These are phyloP conservation scores for Asteroscopus sphinx DNA, from an alignment of 2,888 invertebrate genomes.

Conservation along the genomic window DNA sequence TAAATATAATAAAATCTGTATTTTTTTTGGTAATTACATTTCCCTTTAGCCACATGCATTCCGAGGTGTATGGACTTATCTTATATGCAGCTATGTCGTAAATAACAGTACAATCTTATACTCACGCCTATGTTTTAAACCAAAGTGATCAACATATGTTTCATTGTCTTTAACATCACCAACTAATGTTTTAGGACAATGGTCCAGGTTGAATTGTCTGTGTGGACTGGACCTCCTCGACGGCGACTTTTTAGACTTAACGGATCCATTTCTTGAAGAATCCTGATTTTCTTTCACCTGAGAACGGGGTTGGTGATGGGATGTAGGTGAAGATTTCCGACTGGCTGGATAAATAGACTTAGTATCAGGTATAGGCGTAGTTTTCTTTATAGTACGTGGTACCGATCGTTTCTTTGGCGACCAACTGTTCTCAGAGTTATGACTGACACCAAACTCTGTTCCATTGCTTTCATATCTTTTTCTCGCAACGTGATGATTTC, in stretches of 20 bases:
- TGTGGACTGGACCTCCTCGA: constrained; percentile 60
- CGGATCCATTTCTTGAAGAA: constrained; percentile 35
- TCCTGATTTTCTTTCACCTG: constrained; percentile 60
- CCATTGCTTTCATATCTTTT: constrained; percentile 64
- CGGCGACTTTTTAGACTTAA: constrained; percentile 59
- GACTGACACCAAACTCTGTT: constrained; percentile 46
- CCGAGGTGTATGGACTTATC: too few relatives aligned
- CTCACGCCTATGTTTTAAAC: constrained; percentile 76
- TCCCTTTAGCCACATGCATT: too few relatives aligned
- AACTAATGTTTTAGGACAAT: constrained; percentile 73
- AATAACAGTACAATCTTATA: constrained; percentile 36
- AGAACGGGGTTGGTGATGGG: constrained; percentile 53
- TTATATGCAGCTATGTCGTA: constrained; percentile 29
- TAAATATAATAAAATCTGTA: too few relatives aligned
- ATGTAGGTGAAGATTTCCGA: constrained; percentile 61
- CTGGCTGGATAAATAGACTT: constrained; percentile 61
- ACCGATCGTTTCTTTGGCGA: constrained; percentile 64
- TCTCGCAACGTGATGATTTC: constrained; percentile 74
- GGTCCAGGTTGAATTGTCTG: constrained; percentile 62
- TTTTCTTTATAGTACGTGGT: constrained; percentile 65
- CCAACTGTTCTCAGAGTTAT: constrained; percentile 61
- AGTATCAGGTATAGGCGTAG: constrained; percentile 61
- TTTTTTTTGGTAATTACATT: too few relatives aligned
- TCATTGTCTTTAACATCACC: constrained; percentile 66
- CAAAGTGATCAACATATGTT: constrained; percentile 59